Evolutionary conservation across 2,113 vertebrate species (phyloP), one percentile per base, ranked within the genome.

Genomic region (Edolisoma coerulescens): DNA sequence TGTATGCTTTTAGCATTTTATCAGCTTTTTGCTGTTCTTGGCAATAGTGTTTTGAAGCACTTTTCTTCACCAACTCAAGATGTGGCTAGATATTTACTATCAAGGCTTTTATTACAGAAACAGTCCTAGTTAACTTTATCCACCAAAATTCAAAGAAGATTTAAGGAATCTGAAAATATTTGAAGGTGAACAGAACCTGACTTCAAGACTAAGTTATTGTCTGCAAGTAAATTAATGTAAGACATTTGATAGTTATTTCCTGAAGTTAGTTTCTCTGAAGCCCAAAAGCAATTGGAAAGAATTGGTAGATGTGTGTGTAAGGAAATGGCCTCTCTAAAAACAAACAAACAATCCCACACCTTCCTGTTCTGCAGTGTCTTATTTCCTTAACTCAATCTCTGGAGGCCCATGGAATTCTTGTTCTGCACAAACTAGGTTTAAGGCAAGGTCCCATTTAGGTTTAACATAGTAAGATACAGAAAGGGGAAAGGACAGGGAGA

Each of bases 221-320:
- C 49, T 87, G n/a, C 20, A 61, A 65, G 35, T 89, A 89, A 87
- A 84, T 76, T 47, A 65, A 35, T 4, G 5, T 47, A n/a, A 41
- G 49, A 83, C 63, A 92, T 93, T 86, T 96, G 79, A 59, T 90
- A 92, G 75, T 74, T 94, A 92, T 90, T 96, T 97, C 67, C 95
- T 88, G 64, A 80, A 54, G 16, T 88, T 84, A 42, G 22, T 90
- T n/a, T 89, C 41, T 74, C 67, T 92, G 71, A 90, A 90, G 18
- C 53, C 64, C 54, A 74, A 63, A 91, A 93, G 88, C 50, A 74
- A 80, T 80, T 87, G 45, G 83, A 65, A 94, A 93, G 21, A 82
- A 74, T 76, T 92, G 39, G 23, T 90, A 92, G 63, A 44, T 77
- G n/a, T 83, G 22, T 53, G 35, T 9, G 1, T 92, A 47, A 90